Conservation (phyloP, 2,888 invertebrate genomes). For the Tribolium freemani region DNA sequence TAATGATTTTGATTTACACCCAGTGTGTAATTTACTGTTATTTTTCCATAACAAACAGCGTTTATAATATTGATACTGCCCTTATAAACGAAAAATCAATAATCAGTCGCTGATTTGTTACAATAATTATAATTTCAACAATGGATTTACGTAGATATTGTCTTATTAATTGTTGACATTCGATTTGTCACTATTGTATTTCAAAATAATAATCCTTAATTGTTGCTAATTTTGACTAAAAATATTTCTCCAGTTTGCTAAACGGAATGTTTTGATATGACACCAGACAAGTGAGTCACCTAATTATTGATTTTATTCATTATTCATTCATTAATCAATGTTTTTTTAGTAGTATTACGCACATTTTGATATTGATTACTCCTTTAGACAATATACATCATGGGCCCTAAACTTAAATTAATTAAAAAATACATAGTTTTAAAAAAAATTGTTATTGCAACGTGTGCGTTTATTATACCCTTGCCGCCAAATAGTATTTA, state of each 20-base stretch:
- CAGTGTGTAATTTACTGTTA: background rate
- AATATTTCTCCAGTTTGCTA: conserved; percentile 17
- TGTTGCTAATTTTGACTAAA: conserved; percentile 1
- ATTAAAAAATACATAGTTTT: too few species aligned
- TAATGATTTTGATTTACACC: conserved; percentile 29
- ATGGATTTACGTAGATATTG: background rate
- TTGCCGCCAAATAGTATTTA: too few species aligned
- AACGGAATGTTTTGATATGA: conserved; percentile 15
- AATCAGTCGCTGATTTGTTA: background rate
- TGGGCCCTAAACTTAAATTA: too few species aligned
- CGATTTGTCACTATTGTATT: conserved; percentile 6
- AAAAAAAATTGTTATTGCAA: too few species aligned
- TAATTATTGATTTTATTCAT: conserved; percentile 12
- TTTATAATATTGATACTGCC: background rate
- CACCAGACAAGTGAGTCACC: conserved; percentile 14
- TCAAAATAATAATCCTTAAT: background rate
- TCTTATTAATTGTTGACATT: background rate
- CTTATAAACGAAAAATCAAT: background rate
- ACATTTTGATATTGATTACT: background rate
- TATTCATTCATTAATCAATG: background rate
- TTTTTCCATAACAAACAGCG: background rate
- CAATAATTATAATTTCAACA: background rate
- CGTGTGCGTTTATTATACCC: too few species aligned
- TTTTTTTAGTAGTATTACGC: conserved; percentile 12
- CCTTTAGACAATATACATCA: background rate